Conservation (phyloP, 2,888 invertebrate genomes). For the Yponomeuta sedellus region DNA sequence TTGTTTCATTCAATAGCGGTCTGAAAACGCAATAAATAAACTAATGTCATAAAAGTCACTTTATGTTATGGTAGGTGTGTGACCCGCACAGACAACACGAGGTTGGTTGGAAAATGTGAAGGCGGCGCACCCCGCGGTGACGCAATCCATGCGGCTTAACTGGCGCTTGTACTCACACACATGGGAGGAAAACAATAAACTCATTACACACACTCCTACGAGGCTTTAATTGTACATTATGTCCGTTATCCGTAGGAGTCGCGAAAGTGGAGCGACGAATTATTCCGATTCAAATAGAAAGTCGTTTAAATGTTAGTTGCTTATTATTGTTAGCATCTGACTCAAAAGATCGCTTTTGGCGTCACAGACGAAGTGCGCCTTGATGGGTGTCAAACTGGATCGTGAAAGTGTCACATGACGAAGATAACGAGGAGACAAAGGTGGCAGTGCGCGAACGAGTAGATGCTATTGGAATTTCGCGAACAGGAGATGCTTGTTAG, state of each 20-base stretch:
- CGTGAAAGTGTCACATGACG: background rate
- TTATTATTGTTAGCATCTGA: background rate
- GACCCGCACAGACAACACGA: background rate
- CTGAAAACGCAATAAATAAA: too few relatives aligned
- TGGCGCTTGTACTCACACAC: background rate
- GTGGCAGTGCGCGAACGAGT: background rate
- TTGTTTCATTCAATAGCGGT: too few relatives aligned
- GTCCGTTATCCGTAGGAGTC: background rate
- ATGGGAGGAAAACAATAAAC: background rate
- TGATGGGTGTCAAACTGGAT: background rate
- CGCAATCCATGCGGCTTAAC: background rate
- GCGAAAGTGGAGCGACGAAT: background rate
- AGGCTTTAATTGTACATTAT: background rate
- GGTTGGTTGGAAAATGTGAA: conserved; percentile 3
- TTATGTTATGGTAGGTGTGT: background rate
- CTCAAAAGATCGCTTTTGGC: background rate
- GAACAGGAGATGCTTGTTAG: background rate
- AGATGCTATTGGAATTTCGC: background rate
- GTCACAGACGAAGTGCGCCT: background rate
- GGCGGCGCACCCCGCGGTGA: conserved; percentile 9
- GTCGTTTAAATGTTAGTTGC: background rate
- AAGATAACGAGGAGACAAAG: background rate
- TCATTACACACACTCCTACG: background rate
- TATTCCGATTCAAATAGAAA: background rate
- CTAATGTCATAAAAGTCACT: too few relatives aligned